phyloP scores from a whole-genome alignment of 1,140 invertebrate genomes.

The Drosophila saltans region DNA sequence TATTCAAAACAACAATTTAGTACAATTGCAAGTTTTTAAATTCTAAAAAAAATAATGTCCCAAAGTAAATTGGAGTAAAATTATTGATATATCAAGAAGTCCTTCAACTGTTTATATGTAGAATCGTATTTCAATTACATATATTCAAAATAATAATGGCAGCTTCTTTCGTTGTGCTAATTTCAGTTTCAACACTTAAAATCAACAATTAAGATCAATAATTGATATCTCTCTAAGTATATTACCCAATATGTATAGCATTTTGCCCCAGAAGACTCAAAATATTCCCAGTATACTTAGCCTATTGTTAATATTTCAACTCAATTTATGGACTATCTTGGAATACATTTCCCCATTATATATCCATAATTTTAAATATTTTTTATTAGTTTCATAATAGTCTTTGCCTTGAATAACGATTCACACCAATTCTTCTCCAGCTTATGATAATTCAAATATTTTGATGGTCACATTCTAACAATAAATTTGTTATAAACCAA shows the following conservation, averaged over 20 bases:
- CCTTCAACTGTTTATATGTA: too few relatives aligned
- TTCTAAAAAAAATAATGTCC: too few relatives aligned
- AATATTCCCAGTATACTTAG: not conserved
- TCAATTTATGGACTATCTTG: not conserved
- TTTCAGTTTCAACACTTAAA: too few relatives aligned
- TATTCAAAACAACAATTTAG: too few relatives aligned
- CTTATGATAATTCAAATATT: constrained; percentile 12
- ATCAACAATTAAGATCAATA: not conserved
- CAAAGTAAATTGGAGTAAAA: too few relatives aligned
- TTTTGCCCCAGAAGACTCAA: not conserved
- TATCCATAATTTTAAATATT: constrained; percentile 1
- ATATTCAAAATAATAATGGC: too few relatives aligned
- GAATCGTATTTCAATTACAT: too few relatives aligned
- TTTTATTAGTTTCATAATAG: constrained; percentile 7
- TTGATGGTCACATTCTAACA: constrained; percentile 2
- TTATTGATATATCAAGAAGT: too few relatives aligned
- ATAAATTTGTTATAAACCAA: not conserved
- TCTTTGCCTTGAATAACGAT: constrained; percentile 7
- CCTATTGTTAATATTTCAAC: not conserved
- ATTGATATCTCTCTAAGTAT: not conserved
- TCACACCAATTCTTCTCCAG: constrained; percentile 3
- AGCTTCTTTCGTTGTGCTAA: too few relatives aligned
- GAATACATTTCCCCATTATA: constrained; percentile 3
- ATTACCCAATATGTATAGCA: too few relatives aligned
- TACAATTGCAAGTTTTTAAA: too few relatives aligned